Evolutionary conservation across 2,113 vertebrate genomes (phyloP), one percentile per base, ranked within the genome.

Genomic region (Corythoichthys intestinalis): DNA sequence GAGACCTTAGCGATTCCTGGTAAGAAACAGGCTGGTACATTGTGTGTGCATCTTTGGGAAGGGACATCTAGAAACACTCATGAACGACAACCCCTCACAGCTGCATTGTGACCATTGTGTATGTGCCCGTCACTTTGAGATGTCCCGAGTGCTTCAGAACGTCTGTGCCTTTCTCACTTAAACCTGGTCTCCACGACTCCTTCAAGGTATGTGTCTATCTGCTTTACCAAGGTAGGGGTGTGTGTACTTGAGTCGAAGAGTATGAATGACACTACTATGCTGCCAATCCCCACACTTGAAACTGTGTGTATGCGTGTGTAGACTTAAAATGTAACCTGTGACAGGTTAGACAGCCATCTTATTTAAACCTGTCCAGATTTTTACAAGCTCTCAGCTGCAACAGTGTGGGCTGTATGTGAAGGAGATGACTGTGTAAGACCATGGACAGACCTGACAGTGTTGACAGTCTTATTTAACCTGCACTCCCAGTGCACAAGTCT

Each of bases 21-120:
- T 69, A 49, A 66, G 63, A 37, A 54, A 58, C 28, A 54, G 64
- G 50, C 37, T 17, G 67, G 2, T 11, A 37, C 1, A 20, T 11
- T 53, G 58, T 65, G 37, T 39, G 48, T 54, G 61, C 37, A 74
- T 61, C 64, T 50, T 74, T 2, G 67, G n/a, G 54, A 38, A 73
- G 96, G 93, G 95, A 96, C 92, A 93, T 95, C 94, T 95, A 96
- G 96, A 96, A 98, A 95, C 91, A 89, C 92, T 95, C 95, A 98
- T 95, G 94, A 95, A 94, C 88, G 92, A 96, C 94, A 97, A 95
- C 95, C 94, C 95, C 91, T 28, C 88, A 91, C 92, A 91, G 90
- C 92, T 93, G 87, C 93, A 90, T 94, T 98, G 95, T 96, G 93
- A 90, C 95, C 92, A 92, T 62, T 61, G 72, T 28, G 53, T 54